Percentiles rank a stretch among this genome's conserved stretches.
Evolutionary conservation across 2,888 invertebrate species (phyloP).

Genomic region (Cerastis leucographa): DNA sequence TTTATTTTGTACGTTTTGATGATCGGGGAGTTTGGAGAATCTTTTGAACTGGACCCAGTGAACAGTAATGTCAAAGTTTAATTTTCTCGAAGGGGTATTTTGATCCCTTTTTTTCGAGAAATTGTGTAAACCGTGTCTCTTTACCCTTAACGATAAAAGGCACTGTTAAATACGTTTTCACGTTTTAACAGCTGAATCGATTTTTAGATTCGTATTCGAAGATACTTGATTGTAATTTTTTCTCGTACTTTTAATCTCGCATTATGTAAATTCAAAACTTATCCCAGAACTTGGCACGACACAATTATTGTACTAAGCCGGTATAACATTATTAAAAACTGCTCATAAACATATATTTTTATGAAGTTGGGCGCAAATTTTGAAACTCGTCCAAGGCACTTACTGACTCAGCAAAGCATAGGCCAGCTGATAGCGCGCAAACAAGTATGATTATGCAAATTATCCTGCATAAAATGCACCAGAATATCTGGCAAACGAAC

Average conservation of each 20-base stretch:
- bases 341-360: conserved; percentile 8
- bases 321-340: not conserved
- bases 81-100: not conserved
- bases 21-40: conserved; percentile 17
- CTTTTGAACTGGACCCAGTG: conserved; percentile 10
- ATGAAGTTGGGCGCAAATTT: conserved; percentile 30
- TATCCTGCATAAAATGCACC: conserved; percentile 40
- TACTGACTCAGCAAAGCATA: conserved; percentile 35
- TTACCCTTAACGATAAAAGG: not conserved
- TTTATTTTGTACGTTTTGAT: conserved; percentile 40
- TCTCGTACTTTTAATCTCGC: not conserved
- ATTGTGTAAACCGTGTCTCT: not conserved
- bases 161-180: not conserved
- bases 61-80: not conserved
- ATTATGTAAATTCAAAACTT: not conserved
- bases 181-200: not conserved
- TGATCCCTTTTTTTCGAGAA: not conserved
- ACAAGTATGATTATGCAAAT: conserved; percentile 64
- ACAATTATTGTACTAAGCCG: not conserved
- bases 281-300: not conserved
- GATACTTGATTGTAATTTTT: not conserved
- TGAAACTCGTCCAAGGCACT: conserved; percentile 59
- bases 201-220: not conserved
- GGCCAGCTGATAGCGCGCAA: conserved; percentile 57
- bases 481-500: conserved; percentile 51